Evolutionary conservation across 2,113 vertebrate species (phyloP).

Genomic region (Phalacrocorax carbo): DNA sequence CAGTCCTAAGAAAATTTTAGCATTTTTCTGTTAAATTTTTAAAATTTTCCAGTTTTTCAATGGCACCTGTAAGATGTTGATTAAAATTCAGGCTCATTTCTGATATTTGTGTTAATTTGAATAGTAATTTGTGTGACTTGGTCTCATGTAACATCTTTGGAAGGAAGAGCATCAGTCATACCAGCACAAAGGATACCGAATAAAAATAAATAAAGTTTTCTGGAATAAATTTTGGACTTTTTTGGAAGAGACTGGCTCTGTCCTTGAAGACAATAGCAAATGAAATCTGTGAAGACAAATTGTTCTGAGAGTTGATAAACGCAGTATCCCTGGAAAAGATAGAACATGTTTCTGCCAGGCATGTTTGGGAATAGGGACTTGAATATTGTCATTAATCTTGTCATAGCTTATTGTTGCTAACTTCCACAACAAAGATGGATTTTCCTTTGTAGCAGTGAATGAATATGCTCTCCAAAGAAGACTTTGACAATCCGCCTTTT

Average conservation of each 20-base stretch:
- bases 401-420: conserved; percentile 25
- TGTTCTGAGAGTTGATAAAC: conserved; percentile 19
- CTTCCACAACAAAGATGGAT: conserved; percentile 19
- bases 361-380: conserved; percentile 41
- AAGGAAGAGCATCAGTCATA: not conserved
- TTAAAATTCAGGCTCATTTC: not conserved
- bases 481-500: not conserved
- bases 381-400: conserved; percentile 59
- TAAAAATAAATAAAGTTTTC: not conserved
- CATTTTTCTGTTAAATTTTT: not conserved
- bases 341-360: conserved; percentile 55
- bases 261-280: conserved; percentile 20
- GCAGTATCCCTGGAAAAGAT: conserved; percentile 21
- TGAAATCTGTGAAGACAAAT: conserved; percentile 9
- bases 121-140: not conserved
- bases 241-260: not conserved
- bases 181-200: not conserved
- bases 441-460: conserved; percentile 1
- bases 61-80: not conserved
- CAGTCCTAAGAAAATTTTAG: not conserved
- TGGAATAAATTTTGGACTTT: not conserved
- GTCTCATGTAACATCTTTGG: not conserved
- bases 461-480: not conserved
- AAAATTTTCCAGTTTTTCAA: not conserved
- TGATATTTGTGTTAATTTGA: not conserved